Evolutionary conservation across 1,140 invertebrate species (phyloP), one percentile per base, ranked within the genome.

Genomic region (Drosophila virilis): DNA sequence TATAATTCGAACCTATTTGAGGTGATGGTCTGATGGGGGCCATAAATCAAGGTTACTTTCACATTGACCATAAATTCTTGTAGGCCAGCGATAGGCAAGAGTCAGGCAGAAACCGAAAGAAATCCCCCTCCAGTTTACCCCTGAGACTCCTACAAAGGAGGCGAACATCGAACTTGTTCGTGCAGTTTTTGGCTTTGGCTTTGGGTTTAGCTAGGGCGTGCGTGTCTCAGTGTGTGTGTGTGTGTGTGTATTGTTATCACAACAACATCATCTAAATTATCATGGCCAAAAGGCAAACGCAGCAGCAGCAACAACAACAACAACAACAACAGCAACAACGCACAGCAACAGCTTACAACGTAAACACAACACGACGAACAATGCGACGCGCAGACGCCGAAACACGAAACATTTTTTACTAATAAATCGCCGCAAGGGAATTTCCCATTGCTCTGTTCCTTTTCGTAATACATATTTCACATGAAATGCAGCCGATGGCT

Each of bases 81-180:
- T 9, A 61, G 46, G n/a, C 46, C 50, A 55, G 38, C 43, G 33
- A 68, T 50, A 60, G 45, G 37, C 43, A 12, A 43, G 50, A 45
- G 40, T 28, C 32, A 35, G 15, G 28, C 17, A 43, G 12, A 50
- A 38, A 57, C 22, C 15, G 42, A 42, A 43, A 28, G 6, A 13
- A 46, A 65, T 35, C n/a, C 51, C 54, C 58, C 17, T 28, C 17
- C 17, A 48, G 22, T 28, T 28, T 28, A n/a, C 46, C 46, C 46
- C 35, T 45, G 51, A 57, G 54, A 57, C 71, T 74, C 15, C 40
- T 33, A 52, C 65, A 79, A 65, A 35, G 32, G 13, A 28, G 51
- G 74, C 79, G 52, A 78, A 83, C 80, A 79, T 86, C 82, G 74
- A 85, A 85, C 81, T 77, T 86, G 81, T 85, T 85, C 43, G 81